Conservation (phyloP, 2,797 vertebrate species). For the Chanos chanos region DNA sequence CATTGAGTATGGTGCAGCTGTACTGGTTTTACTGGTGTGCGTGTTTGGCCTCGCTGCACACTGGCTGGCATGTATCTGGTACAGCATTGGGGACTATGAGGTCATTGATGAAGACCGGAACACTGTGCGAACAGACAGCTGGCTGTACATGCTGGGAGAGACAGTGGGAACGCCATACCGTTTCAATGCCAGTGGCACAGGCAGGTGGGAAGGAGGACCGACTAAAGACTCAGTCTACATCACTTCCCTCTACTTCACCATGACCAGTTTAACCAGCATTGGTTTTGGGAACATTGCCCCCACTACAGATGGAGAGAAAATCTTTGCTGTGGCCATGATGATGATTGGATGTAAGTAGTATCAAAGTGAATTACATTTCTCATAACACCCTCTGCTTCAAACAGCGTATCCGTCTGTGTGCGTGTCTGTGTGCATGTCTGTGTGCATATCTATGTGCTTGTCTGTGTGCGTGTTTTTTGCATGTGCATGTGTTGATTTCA, state of each 20-base stretch:
- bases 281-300: constrained; percentile 98
- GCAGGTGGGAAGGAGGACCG: constrained; percentile 96
- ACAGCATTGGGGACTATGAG: constrained; percentile 99
- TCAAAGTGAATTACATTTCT: neutral
- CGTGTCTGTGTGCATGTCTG: too few relatives aligned
- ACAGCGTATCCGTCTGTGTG: too few relatives aligned
- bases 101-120: constrained; percentile 94
- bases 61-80: constrained; percentile 99
- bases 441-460: too few relatives aligned
- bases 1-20: constrained; percentile 95
- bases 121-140: constrained; percentile 86
- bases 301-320: constrained; percentile 96
- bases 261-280: constrained; percentile 98
- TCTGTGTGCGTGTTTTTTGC: too few relatives aligned
- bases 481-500: too few relatives aligned
- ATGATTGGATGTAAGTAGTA: constrained; percentile 99
- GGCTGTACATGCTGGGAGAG: constrained; percentile 91
- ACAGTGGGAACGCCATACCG: constrained; percentile 89
- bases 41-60: constrained; percentile 96
- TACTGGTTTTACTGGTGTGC: constrained; percentile 93
- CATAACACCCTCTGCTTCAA: too few relatives aligned
- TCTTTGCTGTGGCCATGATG: constrained; percentile 99
- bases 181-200: constrained; percentile 85
- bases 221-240: constrained; percentile 98
- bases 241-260: constrained; percentile 95